Evolutionary conservation across 1,140 invertebrate species (phyloP), one percentile per base, ranked within the genome.

Genomic region (Listronotus bonariensis): DNA sequence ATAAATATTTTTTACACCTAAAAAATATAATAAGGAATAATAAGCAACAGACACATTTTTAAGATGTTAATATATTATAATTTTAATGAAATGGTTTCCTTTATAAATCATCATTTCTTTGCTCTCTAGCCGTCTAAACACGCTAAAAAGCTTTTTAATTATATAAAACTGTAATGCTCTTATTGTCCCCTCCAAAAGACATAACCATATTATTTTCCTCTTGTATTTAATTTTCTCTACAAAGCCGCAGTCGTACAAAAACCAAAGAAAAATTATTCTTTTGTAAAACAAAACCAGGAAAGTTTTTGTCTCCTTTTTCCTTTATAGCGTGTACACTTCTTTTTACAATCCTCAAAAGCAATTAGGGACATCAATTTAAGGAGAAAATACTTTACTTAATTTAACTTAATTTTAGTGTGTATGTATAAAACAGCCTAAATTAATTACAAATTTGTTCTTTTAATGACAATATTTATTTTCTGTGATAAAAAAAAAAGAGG

Each of bases 131-230:
- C 7, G 7, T 18, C 42, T 18, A 18, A 45, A 45, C 8, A 45
- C 14, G 14, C 7, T 5, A 18, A 14, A 45, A 45, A 45, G 14
- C 11, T n/a, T 45, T 45, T 45, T 45, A 45, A 45, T 45, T 45
- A 45, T 14, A 45, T 45, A 18, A 45, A 45, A 45, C 42, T 45
- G n/a, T 45, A 45, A 45, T 45, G 42, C 42, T 45, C 42, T 45
- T 45, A 45, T 45, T 45, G 42, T 45, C 42, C 9, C 42, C 42
- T 45, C 14, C 11, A 17, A 17, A n/a, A 14, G 17, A 45, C 34
- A 36, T 36, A 36, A 36, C 34, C 34, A 36, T 36, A 36, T 45
- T 45, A 26, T 45, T 18, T 17, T 45, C 42, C 42, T 18, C n/a
- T 45, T 45, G 8, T 45, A 45, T 45, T 45, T 45, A 45, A 45